Percentiles rank a stretch among this genome's conserved stretches.
phyloP scores from a whole-genome alignment of 2,888 invertebrate genomes.

The Tetragonula carbonaria region DNA sequence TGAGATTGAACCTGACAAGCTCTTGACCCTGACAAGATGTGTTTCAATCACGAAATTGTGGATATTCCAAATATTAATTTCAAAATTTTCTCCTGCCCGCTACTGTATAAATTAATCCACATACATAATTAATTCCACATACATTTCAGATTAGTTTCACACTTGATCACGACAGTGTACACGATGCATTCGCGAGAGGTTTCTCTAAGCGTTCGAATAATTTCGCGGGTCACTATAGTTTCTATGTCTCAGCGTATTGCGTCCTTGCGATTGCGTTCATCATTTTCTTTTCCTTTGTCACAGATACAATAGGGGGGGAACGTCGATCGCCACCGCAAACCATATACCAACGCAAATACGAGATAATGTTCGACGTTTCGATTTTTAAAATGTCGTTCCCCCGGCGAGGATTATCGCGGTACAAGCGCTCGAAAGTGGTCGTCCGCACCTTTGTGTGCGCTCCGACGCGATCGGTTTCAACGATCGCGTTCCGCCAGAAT shows the following conservation, averaged over 20 bases:
- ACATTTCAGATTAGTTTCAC: neutral
- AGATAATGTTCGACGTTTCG: constrained; percentile 27
- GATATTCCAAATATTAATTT: no score
- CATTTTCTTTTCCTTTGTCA: constrained; percentile 41
- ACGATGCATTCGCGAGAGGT: neutral
- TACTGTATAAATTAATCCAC: neutral
- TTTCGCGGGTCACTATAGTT: neutral
- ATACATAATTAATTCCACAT: no score
- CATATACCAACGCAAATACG: constrained; percentile 21
- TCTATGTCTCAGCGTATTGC: neutral
- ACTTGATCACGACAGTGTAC: neutral
- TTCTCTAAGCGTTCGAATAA: neutral
- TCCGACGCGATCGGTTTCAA: constrained; percentile 38
- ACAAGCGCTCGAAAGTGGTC: constrained; percentile 22
- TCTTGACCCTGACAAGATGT: no score
- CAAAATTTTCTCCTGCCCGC: no score
- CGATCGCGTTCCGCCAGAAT: constrained; percentile 5
- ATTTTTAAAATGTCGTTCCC: constrained; percentile 20
- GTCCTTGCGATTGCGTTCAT: constrained; percentile 9
- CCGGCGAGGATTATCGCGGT: constrained; percentile 31
- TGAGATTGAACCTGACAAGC: no score
- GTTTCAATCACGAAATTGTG: no score
- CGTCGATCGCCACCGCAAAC: neutral
- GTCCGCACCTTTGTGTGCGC: constrained; percentile 44
- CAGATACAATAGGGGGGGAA: constrained; percentile 7